Evolutionary conservation across 2,113 vertebrate species (phyloP), one percentile per base, ranked within the genome.

Genomic region (Halichoerus grypus): DNA sequence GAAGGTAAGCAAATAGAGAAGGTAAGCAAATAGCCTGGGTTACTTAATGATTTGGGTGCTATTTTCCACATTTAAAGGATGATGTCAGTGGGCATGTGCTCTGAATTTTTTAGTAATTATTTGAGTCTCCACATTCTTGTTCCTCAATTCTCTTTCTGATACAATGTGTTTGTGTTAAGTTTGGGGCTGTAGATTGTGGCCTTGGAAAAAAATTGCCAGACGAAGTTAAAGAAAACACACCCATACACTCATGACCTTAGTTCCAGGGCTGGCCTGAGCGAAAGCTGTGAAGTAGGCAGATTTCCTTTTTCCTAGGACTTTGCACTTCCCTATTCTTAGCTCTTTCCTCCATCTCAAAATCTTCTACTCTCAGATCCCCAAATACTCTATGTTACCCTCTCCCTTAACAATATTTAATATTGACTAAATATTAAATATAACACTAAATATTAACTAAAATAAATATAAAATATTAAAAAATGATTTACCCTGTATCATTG

Each of bases 141-240:
- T 92, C 28, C n/a, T 97, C 57, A 94, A 5, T 26, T 97, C 57
- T 91, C 21, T 74, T 90, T 84, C n/a, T 33, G 69, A 46, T 84
- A 21, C 7, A 42, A 53, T 36, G 49, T 82, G 10, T 80, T 95
- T 95, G 42, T 88, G 26, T 57, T 31, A 39, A 71, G 22, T 90
- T 93, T 87, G 22, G 63, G 77, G 36, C 86, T 94, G 31, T n/a
- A 53, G 76, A 81, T 14, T 95, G 36, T 72, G 42, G 24, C 4
- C 36, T 94, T 72, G 28, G 79, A 76, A 61, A 88, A 85, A 39
- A n/a, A 24, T 49, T 74, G 76, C 15, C 83, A 31, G 89, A 89
- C 21, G 80, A 80, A 84, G 19, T 88, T 80, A 69, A 93, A 88
- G 85, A 88, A 95, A 92, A 94, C 26, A 86, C 53, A 79, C 15